Percentiles rank a stretch among this genome's conserved stretches.
Evolutionary conservation across 2,113 vertebrate genomes (phyloP).

Genomic region (Columba janthina): DNA sequence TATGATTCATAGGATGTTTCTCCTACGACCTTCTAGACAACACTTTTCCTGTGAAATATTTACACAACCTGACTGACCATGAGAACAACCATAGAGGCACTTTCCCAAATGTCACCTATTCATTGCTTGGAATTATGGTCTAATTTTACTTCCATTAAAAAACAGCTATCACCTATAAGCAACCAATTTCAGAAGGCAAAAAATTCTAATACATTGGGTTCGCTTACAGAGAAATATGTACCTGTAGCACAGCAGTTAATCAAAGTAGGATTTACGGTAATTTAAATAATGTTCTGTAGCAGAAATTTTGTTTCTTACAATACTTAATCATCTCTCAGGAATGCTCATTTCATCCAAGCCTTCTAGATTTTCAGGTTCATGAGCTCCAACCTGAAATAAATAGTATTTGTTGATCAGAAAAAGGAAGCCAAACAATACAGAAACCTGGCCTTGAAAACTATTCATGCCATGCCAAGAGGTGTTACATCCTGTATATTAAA

Average conservation of each 20-base stretch:
- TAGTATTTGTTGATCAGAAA: neutral
- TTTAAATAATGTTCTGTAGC: neutral
- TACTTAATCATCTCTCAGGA: neutral
- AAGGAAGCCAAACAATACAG: neutral
- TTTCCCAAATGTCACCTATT: neutral
- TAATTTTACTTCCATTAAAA: neutral
- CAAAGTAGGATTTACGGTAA: conserved; percentile 1
- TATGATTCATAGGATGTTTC: neutral
- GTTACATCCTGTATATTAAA: neutral
- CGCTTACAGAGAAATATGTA: neutral
- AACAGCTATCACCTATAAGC: neutral
- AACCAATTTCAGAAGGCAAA: neutral
- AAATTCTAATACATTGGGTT: neutral
- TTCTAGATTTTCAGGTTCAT: neutral
- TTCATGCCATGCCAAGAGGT: neutral
- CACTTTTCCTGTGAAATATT: neutral
- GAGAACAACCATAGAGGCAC: neutral
- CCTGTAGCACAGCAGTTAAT: neutral
- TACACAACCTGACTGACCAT: neutral
- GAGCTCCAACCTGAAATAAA: neutral
- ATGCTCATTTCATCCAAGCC: neutral
- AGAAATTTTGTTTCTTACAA: neutral
- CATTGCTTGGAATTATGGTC: neutral
- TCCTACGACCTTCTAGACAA: neutral
- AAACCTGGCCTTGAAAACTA: neutral